Percentiles rank a stretch among this genome's conserved stretches.
phyloP scores from a whole-genome alignment of 2,113 vertebrate genomes.

The Tonatia bakeri region DNA sequence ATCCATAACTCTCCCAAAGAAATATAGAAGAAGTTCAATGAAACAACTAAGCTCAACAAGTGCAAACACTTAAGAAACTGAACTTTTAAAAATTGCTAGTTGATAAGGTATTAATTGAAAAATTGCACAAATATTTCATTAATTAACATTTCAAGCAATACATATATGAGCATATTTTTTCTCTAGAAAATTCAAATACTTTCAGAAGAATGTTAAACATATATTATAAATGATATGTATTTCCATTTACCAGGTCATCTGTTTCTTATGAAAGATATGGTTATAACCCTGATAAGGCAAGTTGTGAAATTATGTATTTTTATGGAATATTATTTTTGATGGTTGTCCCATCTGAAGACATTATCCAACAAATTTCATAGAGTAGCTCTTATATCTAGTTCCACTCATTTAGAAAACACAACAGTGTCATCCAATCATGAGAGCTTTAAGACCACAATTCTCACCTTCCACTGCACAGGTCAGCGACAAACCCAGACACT shows the following conservation, averaged over 20 bases:
- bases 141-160: not conserved
- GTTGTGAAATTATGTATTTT: not conserved
- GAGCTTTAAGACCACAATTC: not conserved
- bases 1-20: not conserved
- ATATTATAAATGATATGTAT: not conserved
- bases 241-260: not conserved
- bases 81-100: not conserved
- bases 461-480: not conserved
- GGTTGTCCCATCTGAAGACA: not conserved
- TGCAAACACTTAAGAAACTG: not conserved
- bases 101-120: not conserved
- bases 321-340: not conserved
- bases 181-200: not conserved
- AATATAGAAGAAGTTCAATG: not conserved
- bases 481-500: not conserved
- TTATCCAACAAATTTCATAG: not conserved
- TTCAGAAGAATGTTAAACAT: not conserved
- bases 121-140: not conserved
- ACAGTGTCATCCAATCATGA: not conserved
- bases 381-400: not conserved
- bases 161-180: not conserved
- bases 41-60: not conserved
- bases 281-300: not conserved
- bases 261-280: not conserved
- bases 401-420: not conserved